Evolutionary conservation across 2,888 invertebrate species (phyloP), one percentile per base, ranked within the genome.

Genomic region (Eueremaeus valkanovi): DNA sequence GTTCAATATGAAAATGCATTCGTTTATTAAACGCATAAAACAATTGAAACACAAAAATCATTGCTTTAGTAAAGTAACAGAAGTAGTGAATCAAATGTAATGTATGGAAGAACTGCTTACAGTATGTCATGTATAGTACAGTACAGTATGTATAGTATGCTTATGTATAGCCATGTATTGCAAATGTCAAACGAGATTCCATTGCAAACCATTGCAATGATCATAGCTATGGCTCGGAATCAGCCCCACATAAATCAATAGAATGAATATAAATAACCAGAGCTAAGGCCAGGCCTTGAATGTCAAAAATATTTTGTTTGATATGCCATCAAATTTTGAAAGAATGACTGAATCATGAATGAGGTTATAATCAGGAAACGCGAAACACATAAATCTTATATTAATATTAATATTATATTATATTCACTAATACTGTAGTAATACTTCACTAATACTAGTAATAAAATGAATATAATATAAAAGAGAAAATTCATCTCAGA

Each of bases 161-260:
- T n/a, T n/a, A 18, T 27, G 33, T 63, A 29, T 63, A 33, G 13
- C n/a, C n/a, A 29, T 5, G 33, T 58, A 58, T 58, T 58, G 21
- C 27, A 63, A 63, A 63, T 63, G 63, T 63, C 63, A 63, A 63
- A 63, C 27, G 63, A 13, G 31, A 63, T 63, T 31, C 63, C 29
- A 29, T 9, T 63, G 63, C 63, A 63, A 63, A 31, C 31, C 63
- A 63, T 31, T n/a, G 21, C 29, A 31, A 24, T 31, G 63, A 63
- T 63, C 31, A 63, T 29, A 18, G 63, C 29, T 29, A 21, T 8
- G 63, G 18, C 2, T 18, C 13, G 5, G n/a, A 63, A 3, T 63
- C 31, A 63, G 63, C 21, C 27, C 21, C 55, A 55, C 63, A 63
- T 63, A 63, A 63, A 63, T 63, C 63, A 63, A 63, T 63, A 55